These are phyloP conservation scores for Elysia crispata DNA, from an alignment of 2,888 invertebrate genomes.

Conservation along the genomic window DNA sequence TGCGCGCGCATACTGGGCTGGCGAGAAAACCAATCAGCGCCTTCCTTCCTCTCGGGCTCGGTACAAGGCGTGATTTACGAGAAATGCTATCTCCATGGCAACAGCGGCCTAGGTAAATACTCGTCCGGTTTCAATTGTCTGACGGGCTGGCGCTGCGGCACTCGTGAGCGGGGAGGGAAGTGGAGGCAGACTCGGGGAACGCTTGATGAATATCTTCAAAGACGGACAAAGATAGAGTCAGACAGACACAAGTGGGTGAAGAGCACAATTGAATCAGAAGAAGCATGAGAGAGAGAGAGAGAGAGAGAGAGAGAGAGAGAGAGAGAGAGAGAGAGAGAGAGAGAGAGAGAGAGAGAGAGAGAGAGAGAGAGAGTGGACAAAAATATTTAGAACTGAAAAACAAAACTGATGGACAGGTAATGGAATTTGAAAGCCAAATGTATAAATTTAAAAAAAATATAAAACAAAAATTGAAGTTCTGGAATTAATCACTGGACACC, in stretches of 20 bases:
- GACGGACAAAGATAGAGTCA: background rate
- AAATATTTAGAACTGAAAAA: too few relatives aligned
- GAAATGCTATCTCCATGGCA: constrained; percentile 47
- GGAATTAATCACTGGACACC: too few relatives aligned
- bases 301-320: constrained; percentile 16
- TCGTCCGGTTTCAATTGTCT: constrained; percentile 47
- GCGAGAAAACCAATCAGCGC: constrained; percentile 50
- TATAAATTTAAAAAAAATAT: too few relatives aligned
- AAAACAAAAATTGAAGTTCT: too few relatives aligned
- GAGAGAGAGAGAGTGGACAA: constrained; percentile 3
- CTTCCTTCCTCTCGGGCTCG: constrained; percentile 45
- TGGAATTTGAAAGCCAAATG: too few relatives aligned
- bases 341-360: constrained; percentile 17
- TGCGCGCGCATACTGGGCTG: constrained; percentile 46
- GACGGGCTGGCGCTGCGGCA: constrained; percentile 37
- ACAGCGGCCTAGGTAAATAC: constrained; percentile 46
- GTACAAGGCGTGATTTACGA: constrained; percentile 50
- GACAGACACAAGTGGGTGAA: background rate
- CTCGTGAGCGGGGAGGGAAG: too few relatives aligned
- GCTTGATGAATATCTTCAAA: too few relatives aligned
- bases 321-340: constrained; percentile 29
- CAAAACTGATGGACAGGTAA: too few relatives aligned
- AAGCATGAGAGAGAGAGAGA: background rate
- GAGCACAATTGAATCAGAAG: background rate
- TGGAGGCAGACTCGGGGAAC: too few relatives aligned